Evolutionary conservation across 2,797 vertebrate species (phyloP), one percentile per base, ranked within the genome.

Genomic region (Myioborus miniatus): DNA sequence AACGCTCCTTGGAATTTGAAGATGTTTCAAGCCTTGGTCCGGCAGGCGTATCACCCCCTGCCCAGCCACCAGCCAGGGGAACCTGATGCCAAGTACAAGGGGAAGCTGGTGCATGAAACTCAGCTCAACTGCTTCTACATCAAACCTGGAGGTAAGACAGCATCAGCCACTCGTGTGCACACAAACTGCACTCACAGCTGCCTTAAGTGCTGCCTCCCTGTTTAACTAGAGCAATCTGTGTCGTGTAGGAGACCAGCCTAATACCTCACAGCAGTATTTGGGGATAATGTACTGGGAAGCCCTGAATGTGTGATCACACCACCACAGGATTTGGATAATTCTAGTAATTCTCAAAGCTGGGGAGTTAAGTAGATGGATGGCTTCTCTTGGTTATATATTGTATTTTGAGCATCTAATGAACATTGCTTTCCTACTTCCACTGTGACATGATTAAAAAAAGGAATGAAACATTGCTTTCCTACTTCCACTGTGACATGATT

Each of bases 101-200:
- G 99, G 62, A 98, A 98, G 67, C 79, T 99, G 97, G 98, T 99
- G 92, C 98, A 98, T 0, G 99, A 99, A 98, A 98, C 92, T 87
- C 98, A 99, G 72, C 98, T 99, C 78, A 98, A 98, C 90, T 99
- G 98, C 82, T 98, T 98, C 62, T 98, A 99, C 65, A 97, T 98
- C 83, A 98, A 96, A 78, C 98, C 99, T 34, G 99, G 99, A 99
- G 99, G 99, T 99, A 99, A 99, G 99, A 72, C 49, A 67, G 23
- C 8, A 21, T 47, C 52, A 27, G 3, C 26, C 47, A 43, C 15
- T 11, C 10, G 47, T 46, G 49, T 59, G 62, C 72, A 74, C 13
- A 17, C 39, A 58, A 74, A 47, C 41, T n/a, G 44, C 20, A 13
- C 47, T 55, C 64, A 49, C 46, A 72, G 43, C 56, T 69, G 58